These are phyloP conservation scores for Xanthia icteritia DNA, from an alignment of 2,888 invertebrate genomes.

Conservation along the genomic window DNA sequence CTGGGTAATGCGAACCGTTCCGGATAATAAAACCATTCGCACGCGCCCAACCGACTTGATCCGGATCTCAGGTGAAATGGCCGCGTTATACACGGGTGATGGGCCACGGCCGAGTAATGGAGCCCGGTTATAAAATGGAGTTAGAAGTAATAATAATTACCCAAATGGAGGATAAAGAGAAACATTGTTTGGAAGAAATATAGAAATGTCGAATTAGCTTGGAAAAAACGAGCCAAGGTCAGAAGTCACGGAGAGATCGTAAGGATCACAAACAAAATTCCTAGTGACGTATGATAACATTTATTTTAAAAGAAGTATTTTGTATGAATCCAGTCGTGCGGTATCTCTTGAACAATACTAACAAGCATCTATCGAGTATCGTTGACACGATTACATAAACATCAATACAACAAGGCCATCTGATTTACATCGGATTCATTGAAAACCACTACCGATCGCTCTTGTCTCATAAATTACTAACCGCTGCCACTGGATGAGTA, in stretches of 20 bases:
- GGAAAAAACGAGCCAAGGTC: not conserved
- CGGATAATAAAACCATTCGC: constrained; percentile 82
- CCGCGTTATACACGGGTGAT: constrained; percentile 62
- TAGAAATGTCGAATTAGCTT: constrained; percentile 1
- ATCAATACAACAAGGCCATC: constrained; percentile 44
- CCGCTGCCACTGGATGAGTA: constrained; percentile 35
- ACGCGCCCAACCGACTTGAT: constrained; percentile 69
- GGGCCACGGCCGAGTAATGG: constrained; percentile 24
- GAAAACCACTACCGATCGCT: constrained; percentile 27
- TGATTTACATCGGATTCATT: constrained; percentile 47
- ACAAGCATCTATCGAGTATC: not conserved
- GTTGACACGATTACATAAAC: constrained; percentile 19
- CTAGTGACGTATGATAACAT: not conserved
- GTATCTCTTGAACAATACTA: constrained; percentile 4
- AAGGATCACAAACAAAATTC: not conserved
- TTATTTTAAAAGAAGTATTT: not conserved
- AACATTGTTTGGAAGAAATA: constrained; percentile 12
- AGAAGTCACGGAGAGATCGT: not conserved
- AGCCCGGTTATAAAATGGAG: constrained; percentile 28
- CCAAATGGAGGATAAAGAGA: constrained; percentile 13
- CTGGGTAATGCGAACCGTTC: constrained; percentile 64
- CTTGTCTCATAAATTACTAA: constrained; percentile 47
- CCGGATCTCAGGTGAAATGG: constrained; percentile 73
- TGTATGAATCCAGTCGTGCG: not conserved
- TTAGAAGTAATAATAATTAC: constrained; percentile 44